A percentile compares a stretch with the other conserved stretches of the same genome.
phyloP scores from a whole-genome alignment of 2,797 vertebrate species.

The Botia almorhae region DNA sequence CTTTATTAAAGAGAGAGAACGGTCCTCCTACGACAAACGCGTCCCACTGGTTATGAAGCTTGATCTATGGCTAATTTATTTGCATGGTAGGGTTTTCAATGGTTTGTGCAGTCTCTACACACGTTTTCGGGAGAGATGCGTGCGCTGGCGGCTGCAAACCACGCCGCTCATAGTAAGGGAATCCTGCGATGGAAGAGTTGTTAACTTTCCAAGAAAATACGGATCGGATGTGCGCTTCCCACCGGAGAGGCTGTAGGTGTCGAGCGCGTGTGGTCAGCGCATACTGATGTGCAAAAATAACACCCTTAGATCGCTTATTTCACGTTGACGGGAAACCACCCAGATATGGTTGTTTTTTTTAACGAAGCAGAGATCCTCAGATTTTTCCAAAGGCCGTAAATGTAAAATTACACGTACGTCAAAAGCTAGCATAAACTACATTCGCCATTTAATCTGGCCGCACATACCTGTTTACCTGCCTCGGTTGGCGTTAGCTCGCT shows the following conservation, averaged over 20 bases:
- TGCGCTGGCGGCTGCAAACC: slow-evolving; percentile 22
- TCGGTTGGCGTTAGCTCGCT: slow-evolving; percentile 37
- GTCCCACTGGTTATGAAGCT: slow-evolving; percentile 44
- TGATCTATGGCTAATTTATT: slow-evolving; percentile 44
- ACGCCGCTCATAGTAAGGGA: slow-evolving; percentile 30
- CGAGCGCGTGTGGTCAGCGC: slow-evolving; percentile 3
- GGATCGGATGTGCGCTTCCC: slow-evolving; percentile 6
- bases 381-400: slow-evolving; percentile 13
- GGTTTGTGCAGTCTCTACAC: slow-evolving; percentile 44
- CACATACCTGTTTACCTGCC: slow-evolving; percentile 27
- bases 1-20: slow-evolving; percentile 54
- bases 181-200: slow-evolving; percentile 12
- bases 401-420: not conserved
- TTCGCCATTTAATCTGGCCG: slow-evolving; percentile 6
- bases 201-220: slow-evolving; percentile 37
- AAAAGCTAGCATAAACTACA: not conserved
- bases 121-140: slow-evolving; percentile 17
- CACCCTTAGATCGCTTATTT: not conserved
- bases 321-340: slow-evolving; percentile 4
- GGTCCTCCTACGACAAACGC: slow-evolving; percentile 62
- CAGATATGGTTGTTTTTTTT: slow-evolving; percentile 12
- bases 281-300: not conserved
- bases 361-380: not conserved
- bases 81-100: slow-evolving; percentile 37
- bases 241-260: slow-evolving; percentile 7